Percentiles rank a stretch among this genome's conserved stretches.
phyloP scores from a whole-genome alignment of 2,113 vertebrate genomes.

The Varanus komodoensis region DNA sequence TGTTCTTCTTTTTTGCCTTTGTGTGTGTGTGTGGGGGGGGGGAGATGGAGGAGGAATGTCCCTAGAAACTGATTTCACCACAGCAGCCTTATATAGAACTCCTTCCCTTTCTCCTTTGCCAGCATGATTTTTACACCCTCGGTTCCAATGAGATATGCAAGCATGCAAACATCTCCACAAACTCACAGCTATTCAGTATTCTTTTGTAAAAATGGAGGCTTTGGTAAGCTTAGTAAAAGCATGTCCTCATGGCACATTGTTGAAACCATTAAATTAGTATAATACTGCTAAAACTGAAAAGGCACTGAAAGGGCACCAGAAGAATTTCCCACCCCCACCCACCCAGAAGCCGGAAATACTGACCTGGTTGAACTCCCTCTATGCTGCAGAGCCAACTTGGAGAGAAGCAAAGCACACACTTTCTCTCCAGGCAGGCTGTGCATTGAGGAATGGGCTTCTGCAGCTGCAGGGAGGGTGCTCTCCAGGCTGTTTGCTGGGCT shows the following conservation, averaged over 20 bases:
- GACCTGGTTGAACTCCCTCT: too few species aligned
- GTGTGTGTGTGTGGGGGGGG: not conserved
- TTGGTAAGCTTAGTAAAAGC: not conserved
- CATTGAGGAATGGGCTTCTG: too few species aligned
- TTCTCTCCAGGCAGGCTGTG: too few species aligned
- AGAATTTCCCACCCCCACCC: not conserved
- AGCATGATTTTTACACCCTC: not conserved
- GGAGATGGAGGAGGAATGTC: not conserved
- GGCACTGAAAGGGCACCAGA: not conserved
- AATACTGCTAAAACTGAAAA: not conserved
- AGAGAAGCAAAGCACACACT: too few species aligned
- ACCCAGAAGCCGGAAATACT: not conserved
- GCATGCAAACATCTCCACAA: not conserved
- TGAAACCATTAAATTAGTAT: not conserved
- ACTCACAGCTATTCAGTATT: fast-evolving
- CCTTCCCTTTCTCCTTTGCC: not conserved
- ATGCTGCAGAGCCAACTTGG: too few species aligned
- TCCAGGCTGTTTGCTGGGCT: too few species aligned
- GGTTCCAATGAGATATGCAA: not conserved
- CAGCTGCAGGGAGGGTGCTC: too few species aligned
- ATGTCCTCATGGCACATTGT: not conserved
- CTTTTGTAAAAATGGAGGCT: fast-evolving
- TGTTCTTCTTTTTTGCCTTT: not conserved
- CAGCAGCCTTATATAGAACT: not conserved
- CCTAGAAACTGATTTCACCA: not conserved